Percentiles rank a stretch among this genome's conserved stretches.
These are phyloP conservation scores for Drosophila anceps DNA, from an alignment of 2,888 invertebrate genomes.

Conservation along the genomic window DNA sequence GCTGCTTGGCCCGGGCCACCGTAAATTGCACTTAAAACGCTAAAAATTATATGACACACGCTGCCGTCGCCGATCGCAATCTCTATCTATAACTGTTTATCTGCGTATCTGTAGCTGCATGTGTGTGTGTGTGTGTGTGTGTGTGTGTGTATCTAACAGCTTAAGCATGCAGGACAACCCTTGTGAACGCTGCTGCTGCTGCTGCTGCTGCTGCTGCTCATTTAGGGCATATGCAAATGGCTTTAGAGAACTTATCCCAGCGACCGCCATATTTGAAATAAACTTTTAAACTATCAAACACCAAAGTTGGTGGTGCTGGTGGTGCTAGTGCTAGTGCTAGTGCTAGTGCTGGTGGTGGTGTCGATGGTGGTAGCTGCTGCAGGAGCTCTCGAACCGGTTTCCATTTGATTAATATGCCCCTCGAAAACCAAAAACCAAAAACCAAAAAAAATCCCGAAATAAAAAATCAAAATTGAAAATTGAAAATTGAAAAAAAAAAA, in stretches of 20 bases:
- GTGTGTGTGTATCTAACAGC: constrained; percentile 61
- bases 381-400: constrained; percentile 68
- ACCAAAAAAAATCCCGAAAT: not conserved
- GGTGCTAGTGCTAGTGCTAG: constrained; percentile 4
- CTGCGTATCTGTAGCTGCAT: constrained; percentile 3
- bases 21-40: constrained; percentile 79
- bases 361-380: constrained; percentile 54
- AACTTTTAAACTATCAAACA: constrained; percentile 71
- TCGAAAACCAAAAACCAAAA: constrained; percentile 8
- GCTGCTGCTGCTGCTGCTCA: constrained; percentile 76
- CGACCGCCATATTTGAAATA: constrained; percentile 75
- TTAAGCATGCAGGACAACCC: constrained; percentile 66
- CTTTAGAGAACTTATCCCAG: constrained; percentile 19
- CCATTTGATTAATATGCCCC: constrained; percentile 73
- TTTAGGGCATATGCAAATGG: constrained; percentile 76
- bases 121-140: constrained; percentile 27
- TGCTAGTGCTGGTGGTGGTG: constrained; percentile 15
- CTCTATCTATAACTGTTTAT: constrained; percentile 30
- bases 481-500: constrained; percentile 13
- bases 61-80: constrained; percentile 36
- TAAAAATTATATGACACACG: constrained; percentile 79
- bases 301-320: constrained; percentile 18
- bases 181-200: constrained; percentile 60
- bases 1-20: constrained; percentile 20
- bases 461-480: constrained; percentile 5